Base-by-base conservation (phyloP, 2,797 vertebrate genomes). In the Setipinna tenuifilis region DNA sequence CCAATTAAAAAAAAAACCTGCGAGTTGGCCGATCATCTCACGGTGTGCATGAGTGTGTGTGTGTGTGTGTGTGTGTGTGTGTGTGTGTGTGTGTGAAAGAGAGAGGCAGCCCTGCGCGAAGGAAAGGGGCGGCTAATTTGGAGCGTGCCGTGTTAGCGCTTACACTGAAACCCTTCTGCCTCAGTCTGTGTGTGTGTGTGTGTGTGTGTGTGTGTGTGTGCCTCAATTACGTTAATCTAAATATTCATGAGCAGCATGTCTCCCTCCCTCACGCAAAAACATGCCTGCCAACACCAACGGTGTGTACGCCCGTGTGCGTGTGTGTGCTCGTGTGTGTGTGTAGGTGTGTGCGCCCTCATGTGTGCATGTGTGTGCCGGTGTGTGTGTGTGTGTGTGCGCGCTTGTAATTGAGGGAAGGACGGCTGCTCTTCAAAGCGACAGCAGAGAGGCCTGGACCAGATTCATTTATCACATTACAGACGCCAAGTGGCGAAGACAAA, bases 1-100 rank as follows among this genome's bases (percentile, higher is more conserved):
- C 62, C 80, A 86, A 85, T 85, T 81, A 83, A 86, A 83, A 82
- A 35, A 83, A 86, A 83, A 82, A 35, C 50, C 31, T 46, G 71
- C 19, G 25, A 82, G 80, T 65, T 83, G 17, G 50, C 23, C 35
- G 68, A 23, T 44, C 21, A 75, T 35, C 85, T 41, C 46, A 28
- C 31, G 9, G 9, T 9, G 50, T 14, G n/a, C n/a, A n/a, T n/a
- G n/a, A n/a, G n/a, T n/a, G n/a, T n/a, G n/a, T n/a, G n/a, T 48
- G 46, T 48, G 46, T 48, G 46, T 48, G 46, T 10, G 46, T 48
- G 46, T 48, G 46, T 48, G 46, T 10, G 10, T 14, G 7, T 14
- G 50, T 54, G 50, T 54, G 50, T 54, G 50, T 54, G 50, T 54
- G 50, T 54, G 50, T 54, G 50, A 3, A 7, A 10, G 50, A 2